Conservation (phyloP, 2,113 vertebrate species). For the Prietella phreatophila region DNA sequence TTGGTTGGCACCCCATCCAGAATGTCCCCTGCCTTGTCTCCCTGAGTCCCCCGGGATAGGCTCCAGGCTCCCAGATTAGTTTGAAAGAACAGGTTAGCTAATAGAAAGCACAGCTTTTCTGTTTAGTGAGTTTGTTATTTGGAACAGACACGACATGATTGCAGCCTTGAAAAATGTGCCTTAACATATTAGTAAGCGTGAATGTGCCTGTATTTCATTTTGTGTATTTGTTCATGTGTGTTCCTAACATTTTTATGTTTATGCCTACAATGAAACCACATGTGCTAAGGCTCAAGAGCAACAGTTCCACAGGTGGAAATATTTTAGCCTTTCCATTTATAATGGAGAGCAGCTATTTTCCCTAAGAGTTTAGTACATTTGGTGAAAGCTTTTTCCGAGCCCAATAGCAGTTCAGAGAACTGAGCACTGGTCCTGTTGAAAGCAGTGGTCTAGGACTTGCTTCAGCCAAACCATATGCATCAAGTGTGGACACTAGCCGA, state of each 20-base stretch:
- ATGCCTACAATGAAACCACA: neutral
- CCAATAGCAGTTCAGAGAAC: neutral
- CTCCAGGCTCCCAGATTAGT: too few relatives aligned
- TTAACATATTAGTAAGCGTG: neutral
- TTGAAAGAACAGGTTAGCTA: neutral
- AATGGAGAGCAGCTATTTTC: neutral
- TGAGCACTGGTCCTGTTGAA: neutral
- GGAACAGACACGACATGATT: neutral
- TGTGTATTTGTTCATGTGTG: neutral
- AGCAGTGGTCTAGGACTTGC: neutral
- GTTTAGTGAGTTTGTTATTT: neutral
- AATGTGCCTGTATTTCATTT: neutral
- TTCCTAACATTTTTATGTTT: neutral
- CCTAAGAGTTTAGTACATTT: neutral
- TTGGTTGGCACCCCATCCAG: too few relatives aligned
- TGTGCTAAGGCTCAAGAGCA: neutral
- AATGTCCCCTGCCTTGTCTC: too few relatives aligned
- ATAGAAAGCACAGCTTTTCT: neutral
- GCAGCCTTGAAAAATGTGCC: neutral
- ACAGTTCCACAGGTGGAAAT: neutral
- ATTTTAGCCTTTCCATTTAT: neutral
- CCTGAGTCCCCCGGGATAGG: too few relatives aligned
- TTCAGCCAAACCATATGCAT: neutral
- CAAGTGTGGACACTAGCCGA: neutral
- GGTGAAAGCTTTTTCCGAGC: neutral